Evolutionary conservation across 2,113 vertebrate genomes (phyloP).

Genomic region (Oryctolagus cuniculus): mOryCun1.1 NC_091437.1:32057001-32057500

Average conservation of each 20-base stretch:
- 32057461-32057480: not conserved
- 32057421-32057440: not conserved
- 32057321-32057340: not conserved
- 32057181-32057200: not conserved
- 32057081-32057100: not conserved
- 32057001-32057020: not conserved
- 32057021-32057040: not conserved
- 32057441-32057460: not conserved
- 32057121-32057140: not conserved
- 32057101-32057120: not conserved
- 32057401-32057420: not conserved
- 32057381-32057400: not conserved
- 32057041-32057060: not conserved
- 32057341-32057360: not conserved
- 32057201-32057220: constrained; percentile 30
- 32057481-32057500: not conserved
- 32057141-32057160: not conserved
- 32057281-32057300: not conserved
- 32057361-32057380: not conserved
- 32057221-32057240: not conserved
- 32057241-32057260: constrained; percentile 10
- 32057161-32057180: not conserved
- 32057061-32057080: not conserved
- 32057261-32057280: not conserved
- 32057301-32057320: not conserved